Conservation (phyloP, 2,113 vertebrate species). For the Macaca nemestrina region DNA sequence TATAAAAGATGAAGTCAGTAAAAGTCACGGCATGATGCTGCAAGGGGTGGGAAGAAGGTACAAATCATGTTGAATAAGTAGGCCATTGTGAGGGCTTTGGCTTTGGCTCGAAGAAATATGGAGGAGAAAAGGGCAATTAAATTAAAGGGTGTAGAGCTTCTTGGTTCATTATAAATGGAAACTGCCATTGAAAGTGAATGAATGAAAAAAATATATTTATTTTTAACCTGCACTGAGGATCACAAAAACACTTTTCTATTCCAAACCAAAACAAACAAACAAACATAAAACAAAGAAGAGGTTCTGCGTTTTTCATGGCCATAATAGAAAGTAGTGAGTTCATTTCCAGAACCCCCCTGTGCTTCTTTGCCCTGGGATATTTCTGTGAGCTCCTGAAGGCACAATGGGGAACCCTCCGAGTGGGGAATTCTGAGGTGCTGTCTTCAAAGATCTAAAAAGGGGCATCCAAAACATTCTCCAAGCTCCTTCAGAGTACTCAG, state of each 20-base stretch:
- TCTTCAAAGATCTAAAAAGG: slow-evolving; percentile 38
- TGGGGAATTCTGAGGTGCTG: slow-evolving; percentile 9
- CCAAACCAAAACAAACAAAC: neutral
- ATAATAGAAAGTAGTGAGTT: neutral
- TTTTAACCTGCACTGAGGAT: neutral
- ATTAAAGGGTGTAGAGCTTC: neutral
- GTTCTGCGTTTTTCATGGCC: neutral
- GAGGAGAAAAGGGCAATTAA: neutral
- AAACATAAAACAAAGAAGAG: neutral
- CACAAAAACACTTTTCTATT: neutral
- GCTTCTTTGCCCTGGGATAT: neutral
- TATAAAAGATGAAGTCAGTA: neutral
- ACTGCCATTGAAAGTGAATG: neutral
- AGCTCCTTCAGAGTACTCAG: neutral
- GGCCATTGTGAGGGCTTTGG: neutral
- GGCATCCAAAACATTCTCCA: slow-evolving; percentile 8
- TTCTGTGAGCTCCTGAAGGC: neutral
- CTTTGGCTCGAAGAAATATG: neutral
- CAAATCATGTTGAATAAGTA: accelerated
- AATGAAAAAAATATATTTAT: neutral
- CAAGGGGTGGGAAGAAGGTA: neutral
- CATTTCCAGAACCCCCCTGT: neutral
- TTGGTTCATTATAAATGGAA: neutral
- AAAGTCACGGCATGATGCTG: neutral
- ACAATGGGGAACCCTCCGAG: accelerated